phyloP scores from a whole-genome alignment of 2,113 vertebrate species.

The Prionailurus bengalensis region DNA sequence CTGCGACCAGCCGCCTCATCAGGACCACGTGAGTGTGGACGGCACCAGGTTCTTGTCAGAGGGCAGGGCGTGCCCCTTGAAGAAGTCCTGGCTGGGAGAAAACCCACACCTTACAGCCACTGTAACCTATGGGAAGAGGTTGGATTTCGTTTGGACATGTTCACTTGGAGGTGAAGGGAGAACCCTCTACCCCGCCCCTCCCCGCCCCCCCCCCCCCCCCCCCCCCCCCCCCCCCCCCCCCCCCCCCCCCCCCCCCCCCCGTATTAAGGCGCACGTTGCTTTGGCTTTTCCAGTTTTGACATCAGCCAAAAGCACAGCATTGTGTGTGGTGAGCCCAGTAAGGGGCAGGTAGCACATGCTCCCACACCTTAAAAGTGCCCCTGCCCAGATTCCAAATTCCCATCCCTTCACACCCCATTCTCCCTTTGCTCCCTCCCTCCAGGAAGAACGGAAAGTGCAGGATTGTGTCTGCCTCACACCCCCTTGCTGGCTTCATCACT shows the following conservation, averaged over 20 bases:
- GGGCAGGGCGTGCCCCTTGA: neutral
- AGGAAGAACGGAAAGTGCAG: neutral
- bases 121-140: neutral
- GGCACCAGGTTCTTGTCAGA: neutral
- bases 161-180: neutral
- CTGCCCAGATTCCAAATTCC: neutral
- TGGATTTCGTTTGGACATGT: neutral
- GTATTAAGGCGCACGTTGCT: neutral
- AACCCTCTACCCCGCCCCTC: no score
- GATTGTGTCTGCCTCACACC: neutral
- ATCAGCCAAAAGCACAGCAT: neutral
- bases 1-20: neutral
- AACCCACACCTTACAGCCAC: neutral
- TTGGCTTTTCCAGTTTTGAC: neutral
- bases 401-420: neutral
- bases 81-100: neutral
- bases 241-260: neutral
- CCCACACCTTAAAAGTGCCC: neutral
- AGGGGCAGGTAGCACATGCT: neutral
- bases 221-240: no score
- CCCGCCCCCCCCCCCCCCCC: no score
- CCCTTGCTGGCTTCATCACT: neutral
- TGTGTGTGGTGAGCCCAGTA: neutral
- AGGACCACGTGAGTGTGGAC: neutral
- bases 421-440: neutral